Evolutionary conservation across 2,888 invertebrate species (phyloP), one percentile per base, ranked within the genome.

Genomic region (Ochropleura plecta): DNA sequence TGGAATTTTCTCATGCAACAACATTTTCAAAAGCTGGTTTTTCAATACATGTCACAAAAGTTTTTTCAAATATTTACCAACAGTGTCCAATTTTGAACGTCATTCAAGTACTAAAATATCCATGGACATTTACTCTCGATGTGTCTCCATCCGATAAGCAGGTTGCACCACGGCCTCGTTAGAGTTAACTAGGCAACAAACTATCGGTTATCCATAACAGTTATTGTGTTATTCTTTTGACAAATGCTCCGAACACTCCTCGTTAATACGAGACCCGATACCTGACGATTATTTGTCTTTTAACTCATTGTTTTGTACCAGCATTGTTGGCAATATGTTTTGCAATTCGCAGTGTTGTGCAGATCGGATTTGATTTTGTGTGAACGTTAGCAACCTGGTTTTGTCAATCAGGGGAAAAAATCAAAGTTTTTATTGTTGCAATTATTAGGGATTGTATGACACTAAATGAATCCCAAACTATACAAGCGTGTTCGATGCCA

Each of bases 161-260:
- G 64, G 76, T 79, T 83, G 85, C 86, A 86, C 88, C 88, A 88
- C 88, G 85, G 88, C 91, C 88, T 92, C 92, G 92, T 92, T 91
- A 91, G 91, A 85, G 85, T 92, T 93, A 95, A 95, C 96, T 94
- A 94, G 93, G 93, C 92, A 91, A 92, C 94, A 90, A 94, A 95
- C 95, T 94, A 95, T 94, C 87, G 93, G 95, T 94, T 95, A 96
- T 96, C 94, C 94, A 95, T 96, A 92, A 94, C 92, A 90, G 91
- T 93, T 93, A 95, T 95, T 96, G 95, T 96, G 91, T 94, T 83
- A 92, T 93, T 93, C 92, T 92, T 94, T 93, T 95, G 96, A 96
- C 94, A 94, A 96, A 96, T 95, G 94, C 86, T 85, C 77, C 70
- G 87, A 88, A 90, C 92, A 86, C 81, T 82, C 84, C 92, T 93